A percentile compares a stretch with the other conserved stretches of the same genome.
Conservation (phyloP, 1,140 invertebrate species). For the Leptinotarsa defecta region DNA sequence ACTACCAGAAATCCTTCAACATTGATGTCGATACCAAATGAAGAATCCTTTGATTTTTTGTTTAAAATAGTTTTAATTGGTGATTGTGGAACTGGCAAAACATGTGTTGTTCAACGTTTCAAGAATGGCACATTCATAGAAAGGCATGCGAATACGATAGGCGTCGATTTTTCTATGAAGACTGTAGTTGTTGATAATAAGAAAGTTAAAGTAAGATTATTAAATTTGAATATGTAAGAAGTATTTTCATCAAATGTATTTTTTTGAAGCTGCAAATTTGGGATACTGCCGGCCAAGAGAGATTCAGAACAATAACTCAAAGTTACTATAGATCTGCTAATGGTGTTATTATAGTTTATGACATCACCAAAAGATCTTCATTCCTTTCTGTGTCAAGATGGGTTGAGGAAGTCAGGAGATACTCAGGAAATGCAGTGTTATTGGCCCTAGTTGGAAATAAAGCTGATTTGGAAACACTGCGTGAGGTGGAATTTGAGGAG, state of each 20-base stretch:
- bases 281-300: slow-evolving; percentile 93
- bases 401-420: slow-evolving; percentile 90
- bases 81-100: slow-evolving; percentile 84
- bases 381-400: slow-evolving; percentile 89
- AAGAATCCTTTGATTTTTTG: slow-evolving; percentile 78
- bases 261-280: slow-evolving; percentile 78
- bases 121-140: slow-evolving; percentile 93
- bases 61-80: slow-evolving; percentile 86
- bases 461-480: slow-evolving; percentile 78
- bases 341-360: slow-evolving; percentile 92
- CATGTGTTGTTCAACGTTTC: slow-evolving; percentile 88
- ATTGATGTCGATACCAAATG: slow-evolving; percentile 58
- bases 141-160: slow-evolving; percentile 91
- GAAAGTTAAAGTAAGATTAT: slow-evolving; percentile 81
- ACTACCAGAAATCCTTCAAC: slow-evolving; percentile 49
- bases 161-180: slow-evolving; percentile 97
- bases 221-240: neutral
- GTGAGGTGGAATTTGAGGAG: slow-evolving; percentile 84
- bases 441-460: slow-evolving; percentile 91
- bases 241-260: neutral
- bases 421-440: slow-evolving; percentile 88
- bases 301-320: slow-evolving; percentile 90
- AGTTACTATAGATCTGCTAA: slow-evolving; percentile 93
- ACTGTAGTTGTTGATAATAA: slow-evolving; percentile 90
- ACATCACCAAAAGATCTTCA: slow-evolving; percentile 88